These are phyloP conservation scores for Caenorhabditis drosophilae DNA, from an alignment of 2,888 invertebrate genomes.

Conservation along the genomic window DNA sequence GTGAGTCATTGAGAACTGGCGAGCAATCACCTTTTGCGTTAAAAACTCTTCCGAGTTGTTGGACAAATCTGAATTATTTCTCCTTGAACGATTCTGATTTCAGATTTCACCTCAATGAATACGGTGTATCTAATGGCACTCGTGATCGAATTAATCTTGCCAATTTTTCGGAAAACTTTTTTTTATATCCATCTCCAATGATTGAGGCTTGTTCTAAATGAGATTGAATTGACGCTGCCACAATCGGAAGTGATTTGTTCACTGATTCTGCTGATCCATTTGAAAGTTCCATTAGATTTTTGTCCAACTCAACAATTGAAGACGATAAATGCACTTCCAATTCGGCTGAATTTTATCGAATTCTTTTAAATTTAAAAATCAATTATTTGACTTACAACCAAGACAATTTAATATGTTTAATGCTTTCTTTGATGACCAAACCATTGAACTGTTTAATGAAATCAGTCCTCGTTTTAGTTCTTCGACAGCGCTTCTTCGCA, in stretches of 20 bases:
- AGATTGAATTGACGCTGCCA: constrained; percentile 41
- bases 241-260: constrained; percentile 33
- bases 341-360: constrained; percentile 27
- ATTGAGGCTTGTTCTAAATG: constrained; percentile 48
- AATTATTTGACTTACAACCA: constrained; percentile 24
- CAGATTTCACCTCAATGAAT: too few species aligned
- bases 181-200: constrained; percentile 34
- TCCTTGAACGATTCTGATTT: too few species aligned
- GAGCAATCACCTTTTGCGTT: constrained; percentile 37
- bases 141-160: constrained; percentile 45
- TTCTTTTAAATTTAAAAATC: neutral
- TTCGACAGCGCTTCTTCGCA: constrained; percentile 45
- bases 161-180: constrained; percentile 48
- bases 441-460: constrained; percentile 58
- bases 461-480: constrained; percentile 58
- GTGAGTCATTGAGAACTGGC: constrained; percentile 52
- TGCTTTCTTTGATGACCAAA: constrained; percentile 48
- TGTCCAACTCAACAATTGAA: constrained; percentile 42
- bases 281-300: constrained; percentile 40
- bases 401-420: constrained; percentile 45
- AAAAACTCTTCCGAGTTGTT: constrained; percentile 48
- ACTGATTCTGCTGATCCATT: constrained; percentile 20
- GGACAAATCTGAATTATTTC: too few species aligned
- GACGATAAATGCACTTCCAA: constrained; percentile 41
- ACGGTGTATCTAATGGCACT: constrained; percentile 44